These are phyloP conservation scores for Emys orbicularis DNA, from an alignment of 2,797 vertebrate species.

Conservation along the genomic window DNA sequence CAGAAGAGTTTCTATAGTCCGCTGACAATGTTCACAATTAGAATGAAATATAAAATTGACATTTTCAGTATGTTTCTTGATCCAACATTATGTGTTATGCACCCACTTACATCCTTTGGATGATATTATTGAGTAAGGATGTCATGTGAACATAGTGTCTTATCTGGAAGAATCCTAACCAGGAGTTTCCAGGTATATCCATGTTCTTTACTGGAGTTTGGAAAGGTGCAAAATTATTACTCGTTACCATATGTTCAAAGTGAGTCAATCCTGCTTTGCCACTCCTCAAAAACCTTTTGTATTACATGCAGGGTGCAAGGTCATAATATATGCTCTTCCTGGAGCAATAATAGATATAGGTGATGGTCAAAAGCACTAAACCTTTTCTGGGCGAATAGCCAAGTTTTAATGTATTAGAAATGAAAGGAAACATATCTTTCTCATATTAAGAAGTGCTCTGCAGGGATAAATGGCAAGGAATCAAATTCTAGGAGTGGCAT, in stretches of 20 bases:
- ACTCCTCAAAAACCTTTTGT: background rate
- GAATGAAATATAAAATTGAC: background rate
- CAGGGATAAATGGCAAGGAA: background rate
- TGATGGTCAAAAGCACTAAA: background rate
- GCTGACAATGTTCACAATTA: background rate
- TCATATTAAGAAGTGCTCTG: conserved; percentile 24
- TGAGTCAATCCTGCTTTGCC: background rate
- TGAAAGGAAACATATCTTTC: background rate
- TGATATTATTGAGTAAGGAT: background rate
- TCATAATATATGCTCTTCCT: background rate
- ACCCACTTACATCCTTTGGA: background rate
- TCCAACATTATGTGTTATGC: background rate
- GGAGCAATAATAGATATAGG: background rate
- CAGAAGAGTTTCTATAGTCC: background rate
- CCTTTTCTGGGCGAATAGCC: background rate
- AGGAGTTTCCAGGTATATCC: background rate
- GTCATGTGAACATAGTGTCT: background rate
- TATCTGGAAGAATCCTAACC: background rate
- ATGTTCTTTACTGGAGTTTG: background rate
- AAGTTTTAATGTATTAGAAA: conserved; percentile 34
- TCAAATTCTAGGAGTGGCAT: background rate
- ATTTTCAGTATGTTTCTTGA: background rate
- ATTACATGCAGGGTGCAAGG: background rate
- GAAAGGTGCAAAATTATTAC: background rate
- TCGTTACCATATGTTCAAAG: background rate